Evolutionary conservation across 2,888 invertebrate species (phyloP).

Genomic region (Sepiola atlantica): DNA sequence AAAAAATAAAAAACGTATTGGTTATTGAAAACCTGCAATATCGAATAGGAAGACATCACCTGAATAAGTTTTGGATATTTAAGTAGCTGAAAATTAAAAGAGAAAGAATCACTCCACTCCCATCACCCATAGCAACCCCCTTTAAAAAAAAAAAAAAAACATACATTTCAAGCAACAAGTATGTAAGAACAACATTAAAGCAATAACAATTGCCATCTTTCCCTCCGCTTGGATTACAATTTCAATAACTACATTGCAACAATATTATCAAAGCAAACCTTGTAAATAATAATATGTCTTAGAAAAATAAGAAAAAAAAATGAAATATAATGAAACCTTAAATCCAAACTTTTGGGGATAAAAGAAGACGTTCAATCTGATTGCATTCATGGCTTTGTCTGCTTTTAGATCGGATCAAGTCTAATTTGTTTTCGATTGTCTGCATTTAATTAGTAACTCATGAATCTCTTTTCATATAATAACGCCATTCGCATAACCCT

Average conservation of each 20-base stretch:
- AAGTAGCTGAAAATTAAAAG: neutral
- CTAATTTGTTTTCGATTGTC: neutral
- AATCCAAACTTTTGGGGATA: slow-evolving; percentile 11
- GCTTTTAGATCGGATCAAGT: neutral
- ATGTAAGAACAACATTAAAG: neutral
- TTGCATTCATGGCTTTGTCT: neutral
- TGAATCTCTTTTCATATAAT: neutral
- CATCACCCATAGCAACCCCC: neutral
- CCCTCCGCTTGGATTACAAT: neutral
- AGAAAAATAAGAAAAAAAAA: neutral
- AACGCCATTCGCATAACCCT: neutral
- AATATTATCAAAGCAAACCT: neutral
- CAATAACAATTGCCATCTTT: neutral
- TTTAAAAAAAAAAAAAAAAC: neutral
- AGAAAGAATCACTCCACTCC: neutral
- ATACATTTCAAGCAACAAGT: neutral
- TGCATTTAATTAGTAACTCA: neutral
- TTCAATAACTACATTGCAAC: neutral
- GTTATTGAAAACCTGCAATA: neutral
- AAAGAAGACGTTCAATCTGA: neutral
- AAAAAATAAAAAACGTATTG: neutral
- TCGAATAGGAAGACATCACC: neutral
- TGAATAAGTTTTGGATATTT: neutral
- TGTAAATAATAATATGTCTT: slow-evolving; percentile 6
- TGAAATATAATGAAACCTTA: neutral